Conservation (phyloP, 2,113 vertebrate genomes). For the Anoplopoma fimbria region DNA sequence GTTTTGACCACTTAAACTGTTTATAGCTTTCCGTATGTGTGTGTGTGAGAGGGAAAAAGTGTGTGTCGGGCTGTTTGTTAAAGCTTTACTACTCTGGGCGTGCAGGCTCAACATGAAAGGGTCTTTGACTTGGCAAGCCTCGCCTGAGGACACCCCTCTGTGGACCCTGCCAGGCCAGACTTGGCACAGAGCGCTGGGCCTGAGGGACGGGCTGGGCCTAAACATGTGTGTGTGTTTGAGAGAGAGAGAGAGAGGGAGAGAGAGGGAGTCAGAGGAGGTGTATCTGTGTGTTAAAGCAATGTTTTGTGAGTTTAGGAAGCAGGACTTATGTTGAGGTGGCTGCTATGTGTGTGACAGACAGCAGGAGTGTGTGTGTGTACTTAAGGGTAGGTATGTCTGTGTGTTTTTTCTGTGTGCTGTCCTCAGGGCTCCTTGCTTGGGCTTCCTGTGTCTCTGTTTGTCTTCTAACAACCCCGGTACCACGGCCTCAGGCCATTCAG, state of each 20-base stretch:
- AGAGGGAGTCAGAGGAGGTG: slow-evolving; percentile 57
- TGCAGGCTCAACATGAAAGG: slow-evolving; percentile 84
- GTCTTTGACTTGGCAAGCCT: slow-evolving; percentile 88
- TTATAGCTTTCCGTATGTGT: slow-evolving; percentile 54
- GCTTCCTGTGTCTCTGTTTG: slow-evolving; percentile 81
- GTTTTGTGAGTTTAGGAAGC: slow-evolving; percentile 64
- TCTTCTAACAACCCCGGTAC: slow-evolving; percentile 74
- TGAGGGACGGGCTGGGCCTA: slow-evolving; percentile 85
- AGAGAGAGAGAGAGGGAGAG: background rate
- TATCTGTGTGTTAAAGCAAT: slow-evolving; percentile 49
- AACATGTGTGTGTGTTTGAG: slow-evolving; percentile 56
- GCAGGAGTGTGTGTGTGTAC: slow-evolving; percentile 36
- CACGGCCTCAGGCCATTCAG: slow-evolving; percentile 78
- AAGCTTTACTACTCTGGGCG: slow-evolving; percentile 77
- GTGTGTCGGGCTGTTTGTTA: slow-evolving; percentile 67
- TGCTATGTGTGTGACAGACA: slow-evolving; percentile 62
- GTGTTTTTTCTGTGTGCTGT: slow-evolving; percentile 52
- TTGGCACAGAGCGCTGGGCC: slow-evolving; percentile 87
- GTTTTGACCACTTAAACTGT: slow-evolving; percentile 70
- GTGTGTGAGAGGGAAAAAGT: slow-evolving; percentile 46
- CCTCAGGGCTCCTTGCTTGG: slow-evolving; percentile 68
- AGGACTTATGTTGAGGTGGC: slow-evolving; percentile 52
- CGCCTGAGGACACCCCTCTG: slow-evolving; percentile 90
- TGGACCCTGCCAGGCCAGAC: slow-evolving; percentile 88
- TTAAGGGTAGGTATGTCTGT: slow-evolving; percentile 36